A percentile compares a stretch with the other conserved stretches of the same genome.
Evolutionary conservation across 1,140 invertebrate species (phyloP).

Genomic region (Vollenhovia emeryi): DNA sequence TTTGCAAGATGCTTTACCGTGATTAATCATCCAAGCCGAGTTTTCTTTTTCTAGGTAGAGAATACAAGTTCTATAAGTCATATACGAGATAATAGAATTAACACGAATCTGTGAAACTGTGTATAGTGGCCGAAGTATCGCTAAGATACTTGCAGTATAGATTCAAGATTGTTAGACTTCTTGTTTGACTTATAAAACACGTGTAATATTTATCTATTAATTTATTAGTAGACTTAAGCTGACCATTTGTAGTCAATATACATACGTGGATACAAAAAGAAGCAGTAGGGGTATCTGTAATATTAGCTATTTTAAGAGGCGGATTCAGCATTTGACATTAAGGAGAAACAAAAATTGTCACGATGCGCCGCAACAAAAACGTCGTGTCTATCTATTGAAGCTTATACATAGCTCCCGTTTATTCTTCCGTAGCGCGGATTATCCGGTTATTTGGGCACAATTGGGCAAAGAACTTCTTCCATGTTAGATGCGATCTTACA

Average conservation of each 20-base stretch:
- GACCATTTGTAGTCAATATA: conserved; percentile 82
- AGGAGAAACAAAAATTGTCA: conserved; percentile 59
- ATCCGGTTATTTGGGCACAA: neutral
- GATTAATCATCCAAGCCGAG: conserved; percentile 41
- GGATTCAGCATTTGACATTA: conserved; percentile 72
- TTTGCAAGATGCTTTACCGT: conserved; percentile 64
- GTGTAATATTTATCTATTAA: conserved; percentile 83
- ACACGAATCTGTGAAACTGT: conserved; percentile 38
- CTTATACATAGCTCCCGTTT: conserved; percentile 12
- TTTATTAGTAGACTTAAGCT: conserved; percentile 82
- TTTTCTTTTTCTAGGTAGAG: conserved; percentile 60
- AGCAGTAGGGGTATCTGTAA: conserved; percentile 52
- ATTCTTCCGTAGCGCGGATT: conserved; percentile 14
- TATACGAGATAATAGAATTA: conserved; percentile 64
- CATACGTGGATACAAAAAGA: conserved; percentile 62
- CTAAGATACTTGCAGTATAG: conserved; percentile 54
- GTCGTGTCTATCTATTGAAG: conserved; percentile 62
- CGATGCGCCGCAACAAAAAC: conserved; percentile 12
- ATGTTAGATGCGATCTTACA: neutral
- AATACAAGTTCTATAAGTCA: conserved; percentile 76
- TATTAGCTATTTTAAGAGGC: conserved; percentile 71
- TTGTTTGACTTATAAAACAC: conserved; percentile 67
- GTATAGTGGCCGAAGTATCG: conserved; percentile 39
- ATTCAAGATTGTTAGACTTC: conserved; percentile 66
- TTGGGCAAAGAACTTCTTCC: neutral